Conservation (phyloP, 1,140 invertebrate species). For the Coboldia fuscipes region DNA sequence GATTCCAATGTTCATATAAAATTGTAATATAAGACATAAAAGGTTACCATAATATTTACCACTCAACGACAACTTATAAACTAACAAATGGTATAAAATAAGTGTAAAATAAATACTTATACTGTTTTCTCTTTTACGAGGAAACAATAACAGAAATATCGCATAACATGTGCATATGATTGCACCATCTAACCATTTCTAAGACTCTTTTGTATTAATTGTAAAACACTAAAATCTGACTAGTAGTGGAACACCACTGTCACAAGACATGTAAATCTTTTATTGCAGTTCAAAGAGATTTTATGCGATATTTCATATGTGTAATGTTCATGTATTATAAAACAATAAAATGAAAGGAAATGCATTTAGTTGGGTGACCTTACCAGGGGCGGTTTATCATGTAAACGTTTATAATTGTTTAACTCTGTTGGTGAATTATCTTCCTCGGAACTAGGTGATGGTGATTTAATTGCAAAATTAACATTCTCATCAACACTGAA, state of each 20-base stretch:
- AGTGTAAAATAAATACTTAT: background rate
- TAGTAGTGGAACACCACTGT: background rate
- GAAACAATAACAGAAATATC: background rate
- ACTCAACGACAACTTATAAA: background rate
- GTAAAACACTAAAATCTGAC: background rate
- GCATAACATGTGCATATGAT: background rate
- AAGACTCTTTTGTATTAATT: no score
- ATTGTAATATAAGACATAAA: background rate
- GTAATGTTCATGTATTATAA: background rate
- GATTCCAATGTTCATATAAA: background rate
- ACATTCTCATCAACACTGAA: no score
- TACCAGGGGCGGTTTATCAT: slow-evolving; percentile 63
- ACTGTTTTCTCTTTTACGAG: background rate
- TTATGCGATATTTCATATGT: background rate
- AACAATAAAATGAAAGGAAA: background rate
- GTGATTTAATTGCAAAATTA: no score
- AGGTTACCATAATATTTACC: background rate
- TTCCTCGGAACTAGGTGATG: slow-evolving; percentile 61
- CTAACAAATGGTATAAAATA: background rate
- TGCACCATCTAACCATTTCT: no score
- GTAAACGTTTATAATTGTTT: slow-evolving; percentile 59
- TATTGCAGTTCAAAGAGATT: no score
- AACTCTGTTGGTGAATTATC: slow-evolving; percentile 74
- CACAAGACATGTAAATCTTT: background rate
- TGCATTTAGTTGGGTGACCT: slow-evolving; percentile 12